phyloP scores from a whole-genome alignment of 2,888 invertebrate species.

The Allolobophora icterica region DNA sequence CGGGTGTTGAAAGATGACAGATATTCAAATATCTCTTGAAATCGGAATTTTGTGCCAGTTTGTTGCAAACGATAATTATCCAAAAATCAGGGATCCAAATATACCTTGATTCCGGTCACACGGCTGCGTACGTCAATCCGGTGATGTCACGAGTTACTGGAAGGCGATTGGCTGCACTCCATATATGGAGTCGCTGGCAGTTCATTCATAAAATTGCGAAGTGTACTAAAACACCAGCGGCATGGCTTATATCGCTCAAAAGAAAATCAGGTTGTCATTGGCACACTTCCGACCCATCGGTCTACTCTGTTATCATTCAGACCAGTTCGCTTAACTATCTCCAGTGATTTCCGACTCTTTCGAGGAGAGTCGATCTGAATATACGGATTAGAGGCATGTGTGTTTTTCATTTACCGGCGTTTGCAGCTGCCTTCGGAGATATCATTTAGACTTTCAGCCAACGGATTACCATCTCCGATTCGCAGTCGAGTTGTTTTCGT shows the following conservation, averaged over 20 bases:
- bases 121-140: constrained; percentile 26
- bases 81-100: neutral
- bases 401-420: neutral
- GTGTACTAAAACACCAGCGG: constrained; percentile 15
- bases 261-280: neutral
- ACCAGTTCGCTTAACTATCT: neutral
- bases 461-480: neutral
- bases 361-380: neutral
- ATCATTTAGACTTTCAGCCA: neutral
- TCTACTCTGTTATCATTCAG: neutral
- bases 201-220: constrained; percentile 26
- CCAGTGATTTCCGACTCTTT: neutral
- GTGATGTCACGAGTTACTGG: neutral
- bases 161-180: constrained; percentile 6
- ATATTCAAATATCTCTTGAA: neutral
- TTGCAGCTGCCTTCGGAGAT: neutral
- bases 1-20: neutral
- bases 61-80: neutral
- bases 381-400: neutral
- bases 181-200: constrained; percentile 4
- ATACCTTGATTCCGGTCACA: constrained; percentile 25
- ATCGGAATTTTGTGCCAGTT: neutral
- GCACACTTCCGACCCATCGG: neutral
- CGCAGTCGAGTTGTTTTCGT: neutral
- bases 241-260: neutral